Conservation (phyloP, 2,888 invertebrate genomes). For the Orchesellides sinensis region DNA sequence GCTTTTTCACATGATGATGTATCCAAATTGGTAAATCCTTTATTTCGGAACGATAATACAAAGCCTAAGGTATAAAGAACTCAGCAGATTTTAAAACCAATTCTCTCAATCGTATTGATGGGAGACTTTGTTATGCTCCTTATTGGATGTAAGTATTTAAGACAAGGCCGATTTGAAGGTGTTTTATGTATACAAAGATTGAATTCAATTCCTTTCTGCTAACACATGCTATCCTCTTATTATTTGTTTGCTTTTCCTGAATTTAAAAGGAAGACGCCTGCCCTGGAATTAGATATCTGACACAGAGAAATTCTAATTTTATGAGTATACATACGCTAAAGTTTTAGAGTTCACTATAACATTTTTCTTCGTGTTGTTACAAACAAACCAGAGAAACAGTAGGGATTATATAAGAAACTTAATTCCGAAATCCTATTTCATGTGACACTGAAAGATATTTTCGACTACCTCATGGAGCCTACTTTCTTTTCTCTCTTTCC, state of each 20-base stretch:
- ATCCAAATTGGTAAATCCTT: background rate
- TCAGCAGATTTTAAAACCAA: slow-evolving; percentile 33
- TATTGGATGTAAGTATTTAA: slow-evolving; percentile 40
- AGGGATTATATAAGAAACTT: slow-evolving; percentile 27
- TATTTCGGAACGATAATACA: background rate
- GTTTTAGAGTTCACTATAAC: no score
- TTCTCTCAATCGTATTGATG: slow-evolving; percentile 18
- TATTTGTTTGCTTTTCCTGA: background rate
- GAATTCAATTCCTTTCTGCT: slow-evolving; percentile 22
- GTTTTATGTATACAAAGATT: slow-evolving; percentile 9
- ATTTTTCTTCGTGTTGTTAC: background rate
- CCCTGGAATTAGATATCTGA: no score
- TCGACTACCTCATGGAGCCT: slow-evolving; percentile 22
- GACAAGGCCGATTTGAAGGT: background rate
- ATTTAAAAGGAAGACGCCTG: slow-evolving; percentile 11
- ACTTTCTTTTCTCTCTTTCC: slow-evolving; percentile 24
- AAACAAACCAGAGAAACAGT: background rate
- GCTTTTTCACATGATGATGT: background rate
- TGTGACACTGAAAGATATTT: slow-evolving; percentile 34
- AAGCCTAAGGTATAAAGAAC: slow-evolving; percentile 23
- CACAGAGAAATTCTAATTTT: background rate
- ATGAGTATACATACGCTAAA: background rate
- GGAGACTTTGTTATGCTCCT: slow-evolving; percentile 31
- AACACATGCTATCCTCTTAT: background rate
- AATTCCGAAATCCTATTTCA: slow-evolving; percentile 44